phyloP scores from a whole-genome alignment of 2,113 vertebrate genomes.

The Trichechus manatus region DNA sequence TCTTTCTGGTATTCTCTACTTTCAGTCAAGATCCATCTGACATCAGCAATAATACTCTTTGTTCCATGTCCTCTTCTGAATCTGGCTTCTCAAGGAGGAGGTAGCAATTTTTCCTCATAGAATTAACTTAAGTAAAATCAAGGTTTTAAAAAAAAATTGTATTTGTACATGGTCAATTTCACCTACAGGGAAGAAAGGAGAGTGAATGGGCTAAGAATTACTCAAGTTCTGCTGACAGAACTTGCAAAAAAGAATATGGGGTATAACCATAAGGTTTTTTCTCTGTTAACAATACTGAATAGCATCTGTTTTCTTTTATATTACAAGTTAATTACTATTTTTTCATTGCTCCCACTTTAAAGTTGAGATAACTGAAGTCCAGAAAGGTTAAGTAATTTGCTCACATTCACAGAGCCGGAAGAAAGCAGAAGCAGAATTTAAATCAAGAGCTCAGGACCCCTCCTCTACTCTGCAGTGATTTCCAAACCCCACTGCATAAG shows the following conservation, averaged over 20 bases:
- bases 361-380: neutral
- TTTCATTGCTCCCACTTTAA: neutral
- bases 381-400: neutral
- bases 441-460: neutral
- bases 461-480: neutral
- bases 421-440: neutral
- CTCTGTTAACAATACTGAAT: neutral
- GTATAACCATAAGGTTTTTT: neutral
- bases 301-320: neutral
- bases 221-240: constrained; percentile 10
- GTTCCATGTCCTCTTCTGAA: no score
- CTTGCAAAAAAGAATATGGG: neutral
- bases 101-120: neutral
- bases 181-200: neutral
- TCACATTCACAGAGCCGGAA: neutral
- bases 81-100: neutral
- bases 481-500: neutral
- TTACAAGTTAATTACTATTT: neutral
- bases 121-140: constrained; percentile 43
- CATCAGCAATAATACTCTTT: no score
- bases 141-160: neutral
- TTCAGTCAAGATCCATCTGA: no score
- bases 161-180: constrained; percentile 13
- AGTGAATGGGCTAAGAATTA: neutral
- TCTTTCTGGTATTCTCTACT: no score